phyloP scores from a whole-genome alignment of 2,113 vertebrate genomes.

The Stigmatopora argus region DNA sequence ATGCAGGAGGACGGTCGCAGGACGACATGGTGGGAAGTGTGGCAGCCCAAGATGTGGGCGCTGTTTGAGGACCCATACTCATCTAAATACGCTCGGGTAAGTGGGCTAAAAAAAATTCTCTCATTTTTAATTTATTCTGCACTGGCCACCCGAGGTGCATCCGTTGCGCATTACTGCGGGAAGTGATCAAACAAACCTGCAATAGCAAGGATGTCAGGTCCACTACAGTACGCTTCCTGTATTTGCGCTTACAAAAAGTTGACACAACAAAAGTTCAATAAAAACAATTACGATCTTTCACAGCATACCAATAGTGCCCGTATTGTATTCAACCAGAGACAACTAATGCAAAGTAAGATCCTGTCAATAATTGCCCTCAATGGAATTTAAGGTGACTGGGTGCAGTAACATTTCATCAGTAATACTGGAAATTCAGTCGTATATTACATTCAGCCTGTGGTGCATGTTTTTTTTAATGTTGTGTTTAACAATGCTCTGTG shows the following conservation, averaged over 20 bases:
- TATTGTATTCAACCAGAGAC: too few species aligned
- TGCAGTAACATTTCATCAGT: not conserved
- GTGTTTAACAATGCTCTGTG: not conserved
- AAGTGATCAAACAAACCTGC: constrained; percentile 9
- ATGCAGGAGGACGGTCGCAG: constrained; percentile 72
- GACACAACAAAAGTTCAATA: not conserved
- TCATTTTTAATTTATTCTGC: constrained; percentile 4
- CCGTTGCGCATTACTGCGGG: constrained; percentile 34
- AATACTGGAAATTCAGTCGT: not conserved
- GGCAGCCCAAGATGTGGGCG: constrained; percentile 88
- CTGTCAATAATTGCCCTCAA: not conserved
- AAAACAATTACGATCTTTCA: not conserved
- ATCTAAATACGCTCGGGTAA: constrained; percentile 89
- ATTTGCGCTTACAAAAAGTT: not conserved
- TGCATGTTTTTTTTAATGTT: not conserved
- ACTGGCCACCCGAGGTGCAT: not conserved
- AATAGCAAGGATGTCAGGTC: not conserved
- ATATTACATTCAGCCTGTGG: not conserved
- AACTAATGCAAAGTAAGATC: too few species aligned
- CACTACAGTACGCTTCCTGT: not conserved
- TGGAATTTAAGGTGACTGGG: not conserved
- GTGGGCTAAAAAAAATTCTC: constrained; percentile 25
- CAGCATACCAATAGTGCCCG: not conserved
- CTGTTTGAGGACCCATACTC: constrained; percentile 98
- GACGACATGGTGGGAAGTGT: constrained; percentile 77